These are phyloP conservation scores for Eubasilissa splendida DNA, from an alignment of 2,888 invertebrate species.

Conservation along the genomic window DNA sequence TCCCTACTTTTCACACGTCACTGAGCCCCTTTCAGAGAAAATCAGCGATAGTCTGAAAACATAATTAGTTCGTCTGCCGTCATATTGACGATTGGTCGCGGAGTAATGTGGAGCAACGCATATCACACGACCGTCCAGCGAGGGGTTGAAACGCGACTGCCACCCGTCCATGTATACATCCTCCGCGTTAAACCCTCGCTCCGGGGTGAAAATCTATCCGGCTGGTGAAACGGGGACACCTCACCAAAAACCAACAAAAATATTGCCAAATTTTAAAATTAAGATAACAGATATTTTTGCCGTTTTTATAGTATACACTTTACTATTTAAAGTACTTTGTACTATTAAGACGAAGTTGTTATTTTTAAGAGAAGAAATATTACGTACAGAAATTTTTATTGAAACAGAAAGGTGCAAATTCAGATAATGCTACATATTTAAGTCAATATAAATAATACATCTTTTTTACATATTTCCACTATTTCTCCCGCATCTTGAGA, in stretches of 20 bases:
- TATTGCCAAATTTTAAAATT: background rate
- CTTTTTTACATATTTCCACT: background rate
- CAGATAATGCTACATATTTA: background rate
- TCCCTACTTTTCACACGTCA: background rate
- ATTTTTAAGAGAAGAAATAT: background rate
- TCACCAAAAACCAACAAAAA: background rate
- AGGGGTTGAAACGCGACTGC: conserved; percentile 9
- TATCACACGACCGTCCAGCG: background rate
- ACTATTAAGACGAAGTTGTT: background rate
- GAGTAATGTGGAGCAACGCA: background rate
- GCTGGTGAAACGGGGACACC: background rate
- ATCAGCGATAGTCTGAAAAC: background rate
- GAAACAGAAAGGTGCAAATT: background rate
- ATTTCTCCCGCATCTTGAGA: background rate
- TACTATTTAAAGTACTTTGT: background rate
- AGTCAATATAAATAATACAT: background rate
- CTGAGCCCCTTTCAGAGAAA: background rate
- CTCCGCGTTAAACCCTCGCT: conserved; percentile 8
- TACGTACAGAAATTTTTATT: background rate
- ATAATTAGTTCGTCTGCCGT: background rate
- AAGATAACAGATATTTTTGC: background rate
- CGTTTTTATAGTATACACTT: background rate
- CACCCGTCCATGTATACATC: conserved; percentile 7
- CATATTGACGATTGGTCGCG: conserved; percentile 13
- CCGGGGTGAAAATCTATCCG: background rate